A percentile compares a stretch with the other conserved stretches of the same genome.
These are phyloP conservation scores for Incurvaria masculella DNA, from an alignment of 2,888 invertebrate genomes.

Conservation along the genomic window DNA sequence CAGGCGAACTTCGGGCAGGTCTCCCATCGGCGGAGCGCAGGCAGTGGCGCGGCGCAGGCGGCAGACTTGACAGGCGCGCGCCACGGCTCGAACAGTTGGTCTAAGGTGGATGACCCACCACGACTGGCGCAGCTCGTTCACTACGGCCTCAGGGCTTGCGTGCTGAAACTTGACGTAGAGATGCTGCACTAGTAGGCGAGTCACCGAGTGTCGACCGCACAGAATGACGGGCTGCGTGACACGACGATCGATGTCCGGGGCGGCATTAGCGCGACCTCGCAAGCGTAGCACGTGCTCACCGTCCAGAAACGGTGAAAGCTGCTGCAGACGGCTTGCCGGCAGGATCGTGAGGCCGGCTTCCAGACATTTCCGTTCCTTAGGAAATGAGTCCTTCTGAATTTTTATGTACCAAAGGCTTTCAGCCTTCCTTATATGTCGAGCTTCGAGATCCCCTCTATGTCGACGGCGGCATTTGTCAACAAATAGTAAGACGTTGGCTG, in stretches of 20 bases:
- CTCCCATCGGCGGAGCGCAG: slow-evolving; percentile 5
- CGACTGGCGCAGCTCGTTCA: slow-evolving; percentile 10
- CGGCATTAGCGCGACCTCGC: slow-evolving; percentile 1
- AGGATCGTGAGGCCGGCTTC: background rate
- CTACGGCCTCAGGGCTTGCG: slow-evolving; percentile 8
- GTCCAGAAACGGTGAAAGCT: background rate
- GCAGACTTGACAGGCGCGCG: slow-evolving; percentile 1
- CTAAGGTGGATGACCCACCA: slow-evolving; percentile 9
- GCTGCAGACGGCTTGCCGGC: background rate
- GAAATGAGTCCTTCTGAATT: background rate
- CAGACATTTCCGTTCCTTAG: background rate
- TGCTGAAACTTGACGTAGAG: slow-evolving; percentile 6
- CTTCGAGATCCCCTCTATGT: background rate
- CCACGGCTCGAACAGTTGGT: slow-evolving; percentile 4
- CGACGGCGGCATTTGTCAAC: background rate
- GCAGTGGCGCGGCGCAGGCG: slow-evolving; percentile 2
- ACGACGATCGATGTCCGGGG: background rate
- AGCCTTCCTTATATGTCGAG: background rate
- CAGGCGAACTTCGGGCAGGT: slow-evolving; percentile 7
- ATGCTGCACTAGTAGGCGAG: slow-evolving; percentile 8
- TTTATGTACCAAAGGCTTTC: background rate
- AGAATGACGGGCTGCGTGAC: slow-evolving; percentile 10
- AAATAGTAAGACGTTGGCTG: background rate
- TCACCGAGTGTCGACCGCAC: slow-evolving; percentile 8
- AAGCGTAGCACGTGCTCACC: slow-evolving; percentile 1